Evolutionary conservation across 2,888 invertebrate species (phyloP), one percentile per base, ranked within the genome.

Genomic region (Xanthorhoe spadicearia): DNA sequence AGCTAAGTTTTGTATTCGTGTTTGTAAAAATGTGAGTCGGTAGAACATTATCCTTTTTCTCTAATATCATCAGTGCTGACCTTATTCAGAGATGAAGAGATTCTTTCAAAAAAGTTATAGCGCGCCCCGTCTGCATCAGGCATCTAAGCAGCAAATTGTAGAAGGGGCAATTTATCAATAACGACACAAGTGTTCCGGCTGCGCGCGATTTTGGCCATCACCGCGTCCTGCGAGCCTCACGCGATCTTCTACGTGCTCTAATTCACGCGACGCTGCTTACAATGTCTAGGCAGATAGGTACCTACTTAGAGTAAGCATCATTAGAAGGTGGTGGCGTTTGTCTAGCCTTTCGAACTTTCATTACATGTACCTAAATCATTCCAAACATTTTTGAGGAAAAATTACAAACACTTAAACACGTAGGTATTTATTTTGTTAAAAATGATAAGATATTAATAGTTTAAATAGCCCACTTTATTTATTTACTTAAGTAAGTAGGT

Each of bases 181-280:
- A 92, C 87, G 90, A 88, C 88, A 89, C 86, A 86, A 92, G 91
- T 88, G 90, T 92, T 92, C 92, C 92, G 90, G 91, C 81, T 85
- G 73, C 79, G 71, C 77, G 80, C 82, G 86, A 86, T 89, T 92
- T 92, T 84, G 91, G 90, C 81, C 80, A 83, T 80, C 83, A 79
- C 74, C 78, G 72, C 63, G 63, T 63, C 67, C 63, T 59, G 61
- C 61, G 70, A 69, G 68, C 74, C 81, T 76, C 68, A 64, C 64
- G 68, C 68, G 70, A 63, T 35, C 43, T 61, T 48, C 65, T 56
- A 52, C 65, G 53, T 66, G 61, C 48, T 55, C 58, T 58, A 51
- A 58, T 63, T 64, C 69, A 64, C 66, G 65, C 57, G 53, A 64
- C 50, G 54, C 53, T 61, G 53, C 60, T 49, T 38, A 56, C 38